Percentiles rank a stretch among this genome's conserved stretches.
phyloP scores from a whole-genome alignment of 2,888 invertebrate species.

The Euplagia quadripunctaria region DNA sequence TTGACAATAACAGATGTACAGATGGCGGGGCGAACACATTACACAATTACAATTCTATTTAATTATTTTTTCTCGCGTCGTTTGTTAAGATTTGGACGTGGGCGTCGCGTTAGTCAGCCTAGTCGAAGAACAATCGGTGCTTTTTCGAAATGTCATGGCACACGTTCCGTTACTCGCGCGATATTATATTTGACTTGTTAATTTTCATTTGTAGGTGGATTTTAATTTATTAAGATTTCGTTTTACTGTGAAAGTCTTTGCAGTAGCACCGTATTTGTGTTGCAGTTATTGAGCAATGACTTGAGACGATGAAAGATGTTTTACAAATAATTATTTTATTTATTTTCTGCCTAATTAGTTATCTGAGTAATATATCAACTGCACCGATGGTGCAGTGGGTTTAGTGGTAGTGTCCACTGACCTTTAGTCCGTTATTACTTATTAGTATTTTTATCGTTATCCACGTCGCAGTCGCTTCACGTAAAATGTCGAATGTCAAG shows the following conservation, averaged over 20 bases:
- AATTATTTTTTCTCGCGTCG: conserved; percentile 80
- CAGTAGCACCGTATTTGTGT: conserved; percentile 28
- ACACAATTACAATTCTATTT: conserved; percentile 86
- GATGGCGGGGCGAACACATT: conserved; percentile 79
- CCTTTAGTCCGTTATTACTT: neutral
- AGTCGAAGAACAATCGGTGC: conserved; percentile 72
- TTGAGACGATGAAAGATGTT: neutral
- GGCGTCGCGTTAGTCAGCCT: conserved; percentile 70
- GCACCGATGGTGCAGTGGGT: too few species aligned
- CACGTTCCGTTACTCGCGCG: conserved; percentile 67
- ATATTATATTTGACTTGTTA: conserved; percentile 74
- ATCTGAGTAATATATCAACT: neutral
- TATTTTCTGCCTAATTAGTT: neutral
- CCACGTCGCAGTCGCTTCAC: neutral
- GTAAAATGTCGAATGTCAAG: too few species aligned
- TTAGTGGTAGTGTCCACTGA: neutral
- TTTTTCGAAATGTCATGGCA: conserved; percentile 74
- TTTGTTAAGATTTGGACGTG: conserved; percentile 74
- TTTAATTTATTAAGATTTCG: conserved; percentile 47
- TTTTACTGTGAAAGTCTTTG: conserved; percentile 31
- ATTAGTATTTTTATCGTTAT: neutral
- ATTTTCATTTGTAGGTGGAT: conserved; percentile 62
- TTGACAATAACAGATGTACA: conserved; percentile 86
- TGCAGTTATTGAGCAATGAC: conserved; percentile 22
- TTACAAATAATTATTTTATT: neutral